Evolutionary conservation across 2,113 vertebrate genomes (phyloP).

Genomic region (Odontophorus gujanensis): DNA sequence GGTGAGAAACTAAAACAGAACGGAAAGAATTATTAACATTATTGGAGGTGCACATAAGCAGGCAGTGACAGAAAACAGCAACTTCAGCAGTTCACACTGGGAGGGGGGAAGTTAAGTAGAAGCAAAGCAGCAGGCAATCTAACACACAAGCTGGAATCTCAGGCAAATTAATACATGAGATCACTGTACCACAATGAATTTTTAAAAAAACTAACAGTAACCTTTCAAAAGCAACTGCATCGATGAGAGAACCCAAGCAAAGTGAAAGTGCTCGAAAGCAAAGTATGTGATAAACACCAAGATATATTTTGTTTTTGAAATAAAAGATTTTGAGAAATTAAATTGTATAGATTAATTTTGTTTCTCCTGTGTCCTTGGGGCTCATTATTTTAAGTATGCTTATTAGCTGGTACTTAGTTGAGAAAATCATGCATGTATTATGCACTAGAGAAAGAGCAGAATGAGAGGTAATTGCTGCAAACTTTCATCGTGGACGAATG

Average conservation of each 20-base stretch:
- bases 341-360: neutral
- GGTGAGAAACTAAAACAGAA: neutral
- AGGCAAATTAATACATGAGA: neutral
- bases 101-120: neutral
- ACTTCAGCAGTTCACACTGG: neutral
- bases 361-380: neutral
- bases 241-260: neutral
- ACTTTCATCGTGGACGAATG: slow-evolving; percentile 22
- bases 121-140: neutral
- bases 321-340: neutral
- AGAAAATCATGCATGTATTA: neutral
- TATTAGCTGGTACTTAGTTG: neutral
- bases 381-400: neutral
- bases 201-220: neutral
- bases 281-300: neutral
- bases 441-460: neutral
- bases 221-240: neutral
- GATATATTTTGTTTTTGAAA: neutral
- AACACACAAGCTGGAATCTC: neutral
- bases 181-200: neutral
- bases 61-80: neutral
- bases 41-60: neutral
- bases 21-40: neutral
- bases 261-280: neutral
- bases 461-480: slow-evolving; percentile 23